Conservation (phyloP, 2,113 vertebrate species). For the Chaetops frenatus region DNA sequence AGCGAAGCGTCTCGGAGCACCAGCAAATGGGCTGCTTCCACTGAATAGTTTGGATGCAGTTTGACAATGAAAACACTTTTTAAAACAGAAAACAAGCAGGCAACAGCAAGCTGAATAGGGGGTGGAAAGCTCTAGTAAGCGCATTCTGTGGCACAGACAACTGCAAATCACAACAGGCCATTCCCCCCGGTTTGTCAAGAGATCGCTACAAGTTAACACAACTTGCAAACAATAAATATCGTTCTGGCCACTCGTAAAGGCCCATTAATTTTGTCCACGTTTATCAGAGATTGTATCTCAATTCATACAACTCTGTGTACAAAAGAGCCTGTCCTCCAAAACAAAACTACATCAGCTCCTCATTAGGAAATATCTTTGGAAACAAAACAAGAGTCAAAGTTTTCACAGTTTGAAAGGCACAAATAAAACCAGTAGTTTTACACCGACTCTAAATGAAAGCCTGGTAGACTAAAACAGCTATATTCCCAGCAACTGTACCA, state of each 20-base stretch:
- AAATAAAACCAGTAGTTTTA: background rate
- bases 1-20: background rate
- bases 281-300: background rate
- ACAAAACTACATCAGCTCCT: background rate
- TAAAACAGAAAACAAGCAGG: constrained; percentile 39
- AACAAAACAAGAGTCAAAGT: background rate
- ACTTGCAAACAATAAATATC: background rate
- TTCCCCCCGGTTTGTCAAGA: background rate
- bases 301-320: background rate
- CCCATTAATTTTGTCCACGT: background rate
- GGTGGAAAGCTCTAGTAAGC: constrained; percentile 49
- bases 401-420: background rate
- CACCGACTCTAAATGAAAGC: background rate
- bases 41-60: background rate
- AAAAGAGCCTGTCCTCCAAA: background rate
- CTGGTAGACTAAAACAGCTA: background rate
- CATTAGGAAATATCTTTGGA: background rate
- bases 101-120: constrained; percentile 25
- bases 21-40: background rate
- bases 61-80: constrained; percentile 52
- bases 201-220: background rate
- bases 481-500: background rate
- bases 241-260: background rate
- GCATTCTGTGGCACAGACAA: background rate
- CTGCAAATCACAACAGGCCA: constrained; percentile 13